Conservation (phyloP, 1,140 invertebrate species). For the Colletes gigas region DNA sequence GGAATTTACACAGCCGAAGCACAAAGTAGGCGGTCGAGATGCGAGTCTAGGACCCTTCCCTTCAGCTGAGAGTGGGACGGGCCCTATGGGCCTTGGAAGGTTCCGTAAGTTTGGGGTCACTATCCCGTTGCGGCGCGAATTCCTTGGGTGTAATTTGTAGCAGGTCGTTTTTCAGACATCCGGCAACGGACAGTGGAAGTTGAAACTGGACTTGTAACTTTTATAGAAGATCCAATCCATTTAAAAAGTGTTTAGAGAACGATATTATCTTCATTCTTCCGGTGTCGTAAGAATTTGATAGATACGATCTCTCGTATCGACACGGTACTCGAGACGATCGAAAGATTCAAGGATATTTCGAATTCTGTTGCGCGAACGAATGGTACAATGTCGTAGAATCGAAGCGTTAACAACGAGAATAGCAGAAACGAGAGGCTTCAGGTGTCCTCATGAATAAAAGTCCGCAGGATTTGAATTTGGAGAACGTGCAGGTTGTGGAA, state of each 20-base stretch:
- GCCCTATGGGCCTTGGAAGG: not conserved
- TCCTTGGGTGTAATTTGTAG: not conserved
- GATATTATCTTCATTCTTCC: too few relatives aligned
- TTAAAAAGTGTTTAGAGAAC: too few relatives aligned
- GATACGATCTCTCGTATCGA: not conserved
- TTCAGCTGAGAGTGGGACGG: not conserved
- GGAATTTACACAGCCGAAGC: not conserved
- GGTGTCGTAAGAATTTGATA: too few relatives aligned
- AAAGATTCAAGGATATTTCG: not conserved
- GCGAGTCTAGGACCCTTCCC: not conserved
- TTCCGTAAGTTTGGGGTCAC: conserved; percentile 3
- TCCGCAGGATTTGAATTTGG: not conserved
- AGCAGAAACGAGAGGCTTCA: not conserved
- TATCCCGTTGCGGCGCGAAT: not conserved
- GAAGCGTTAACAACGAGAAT: not conserved
- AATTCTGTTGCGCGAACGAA: not conserved
- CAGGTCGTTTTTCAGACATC: not conserved
- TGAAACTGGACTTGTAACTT: too few relatives aligned
- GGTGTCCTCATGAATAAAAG: conserved; percentile 7
- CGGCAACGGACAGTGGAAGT: too few relatives aligned
- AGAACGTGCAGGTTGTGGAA: not conserved
- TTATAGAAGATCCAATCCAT: too few relatives aligned
- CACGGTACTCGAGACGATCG: not conserved
- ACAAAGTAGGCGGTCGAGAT: not conserved
- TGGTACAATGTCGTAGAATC: not conserved